These are phyloP conservation scores for Phataginus tetradactyla DNA, from an alignment of 2,797 vertebrate species.

Conservation along the genomic window DNA sequence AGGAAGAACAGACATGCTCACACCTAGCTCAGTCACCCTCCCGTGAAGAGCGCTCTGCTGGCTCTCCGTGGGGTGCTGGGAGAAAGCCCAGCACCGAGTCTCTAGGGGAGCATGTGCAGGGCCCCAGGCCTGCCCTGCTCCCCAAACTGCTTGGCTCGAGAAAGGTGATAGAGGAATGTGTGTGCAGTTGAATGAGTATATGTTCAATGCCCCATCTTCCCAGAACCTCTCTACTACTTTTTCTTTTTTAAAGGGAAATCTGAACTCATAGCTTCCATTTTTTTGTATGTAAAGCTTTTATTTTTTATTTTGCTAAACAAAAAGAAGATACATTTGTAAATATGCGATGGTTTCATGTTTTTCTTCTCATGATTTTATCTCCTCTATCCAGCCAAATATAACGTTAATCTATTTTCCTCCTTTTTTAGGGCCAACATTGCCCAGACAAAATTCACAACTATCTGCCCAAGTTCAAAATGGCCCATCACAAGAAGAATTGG, in stretches of 20 bases:
- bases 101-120: fast-evolving
- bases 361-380: slow-evolving; percentile 71
- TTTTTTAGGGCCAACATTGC: slow-evolving; percentile 93
- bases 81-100: not conserved
- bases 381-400: not conserved
- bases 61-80: no score
- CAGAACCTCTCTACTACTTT: not conserved
- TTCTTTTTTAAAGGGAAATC: not conserved
- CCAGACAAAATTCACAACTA: slow-evolving; percentile 92
- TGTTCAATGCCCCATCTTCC: not conserved
- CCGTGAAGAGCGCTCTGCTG: not conserved
- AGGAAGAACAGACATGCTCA: not conserved
- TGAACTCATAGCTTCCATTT: not conserved
- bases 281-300: slow-evolving; percentile 76
- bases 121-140: no score
- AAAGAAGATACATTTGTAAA: slow-evolving; percentile 75
- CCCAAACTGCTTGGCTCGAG: not conserved
- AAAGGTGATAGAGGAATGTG: not conserved
- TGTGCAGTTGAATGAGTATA: not conserved
- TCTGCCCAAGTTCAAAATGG: slow-evolving; percentile 96
- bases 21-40: no score
- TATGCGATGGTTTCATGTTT: slow-evolving; percentile 76
- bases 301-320: slow-evolving; percentile 84
- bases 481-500: slow-evolving; percentile 95
- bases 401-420: slow-evolving; percentile 72